Conservation (phyloP, 2,797 vertebrate genomes). For the Falco novaeseelandiae region DNA sequence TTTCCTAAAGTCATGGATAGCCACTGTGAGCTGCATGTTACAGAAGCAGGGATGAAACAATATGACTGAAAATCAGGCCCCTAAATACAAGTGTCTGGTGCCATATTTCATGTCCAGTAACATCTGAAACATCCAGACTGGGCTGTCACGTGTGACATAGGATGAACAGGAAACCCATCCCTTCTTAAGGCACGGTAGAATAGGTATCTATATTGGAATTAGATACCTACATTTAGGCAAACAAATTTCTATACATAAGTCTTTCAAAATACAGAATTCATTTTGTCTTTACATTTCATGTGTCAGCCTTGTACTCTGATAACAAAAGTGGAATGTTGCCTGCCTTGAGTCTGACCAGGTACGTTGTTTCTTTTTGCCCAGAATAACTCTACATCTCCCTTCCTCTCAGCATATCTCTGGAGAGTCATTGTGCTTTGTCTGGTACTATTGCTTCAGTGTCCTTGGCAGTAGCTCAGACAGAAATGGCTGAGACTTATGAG, state of each 20-base stretch:
- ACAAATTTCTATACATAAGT: not conserved
- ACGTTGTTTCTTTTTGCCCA: not conserved
- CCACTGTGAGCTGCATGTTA: not conserved
- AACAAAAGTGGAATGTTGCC: not conserved
- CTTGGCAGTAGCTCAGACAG: not conserved
- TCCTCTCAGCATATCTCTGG: not conserved
- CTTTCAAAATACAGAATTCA: not conserved
- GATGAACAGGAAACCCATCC: not conserved
- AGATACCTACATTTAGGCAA: not conserved
- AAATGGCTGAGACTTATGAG: not conserved
- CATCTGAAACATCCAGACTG: not conserved
- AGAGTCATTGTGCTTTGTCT: not conserved
- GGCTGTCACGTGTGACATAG: not conserved
- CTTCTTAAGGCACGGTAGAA: not conserved
- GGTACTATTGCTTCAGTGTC: not conserved
- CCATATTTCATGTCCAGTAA: not conserved
- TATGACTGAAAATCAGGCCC: not conserved
- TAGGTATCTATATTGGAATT: not conserved
- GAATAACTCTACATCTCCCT: not conserved
- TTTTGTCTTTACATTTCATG: not conserved
- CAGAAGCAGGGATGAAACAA: not conserved
- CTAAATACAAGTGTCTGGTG: not conserved
- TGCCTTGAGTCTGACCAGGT: not conserved
- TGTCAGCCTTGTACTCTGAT: not conserved
- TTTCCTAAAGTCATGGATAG: not conserved